Percentiles rank a stretch among this genome's conserved stretches.
These are phyloP conservation scores for Zosterops lateralis DNA, from an alignment of 2,113 vertebrate species.

Conservation along the genomic window DNA sequence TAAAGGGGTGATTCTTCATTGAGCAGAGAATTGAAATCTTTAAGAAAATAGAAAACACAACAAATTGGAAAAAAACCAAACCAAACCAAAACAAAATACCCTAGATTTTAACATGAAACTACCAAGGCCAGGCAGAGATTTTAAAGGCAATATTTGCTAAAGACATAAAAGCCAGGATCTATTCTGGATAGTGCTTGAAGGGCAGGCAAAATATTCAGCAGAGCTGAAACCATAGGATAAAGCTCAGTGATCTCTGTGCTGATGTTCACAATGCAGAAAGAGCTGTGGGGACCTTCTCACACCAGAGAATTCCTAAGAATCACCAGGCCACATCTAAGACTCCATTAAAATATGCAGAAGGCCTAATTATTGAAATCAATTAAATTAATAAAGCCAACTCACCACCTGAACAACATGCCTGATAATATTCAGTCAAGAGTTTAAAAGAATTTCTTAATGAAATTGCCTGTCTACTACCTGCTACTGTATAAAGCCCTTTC, in stretches of 20 bases:
- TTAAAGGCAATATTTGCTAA: background rate
- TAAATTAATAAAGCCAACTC: background rate
- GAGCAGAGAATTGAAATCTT: background rate
- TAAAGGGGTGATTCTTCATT: background rate
- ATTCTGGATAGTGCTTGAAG: background rate
- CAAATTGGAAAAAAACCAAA: background rate
- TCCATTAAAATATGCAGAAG: background rate
- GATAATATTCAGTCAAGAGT: background rate
- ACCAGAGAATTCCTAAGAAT: background rate
- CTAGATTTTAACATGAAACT: background rate
- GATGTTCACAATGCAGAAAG: background rate
- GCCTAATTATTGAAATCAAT: background rate
- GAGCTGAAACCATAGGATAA: background rate
- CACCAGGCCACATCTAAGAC: background rate
- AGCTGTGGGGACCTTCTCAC: background rate
- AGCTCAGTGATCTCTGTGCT: background rate
- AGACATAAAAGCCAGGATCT: background rate
- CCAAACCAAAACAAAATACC: background rate
- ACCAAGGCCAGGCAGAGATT: background rate
- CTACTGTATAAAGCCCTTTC: background rate
- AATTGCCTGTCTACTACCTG: background rate
- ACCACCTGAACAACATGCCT: background rate
- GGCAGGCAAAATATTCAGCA: background rate
- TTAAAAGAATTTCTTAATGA: background rate
- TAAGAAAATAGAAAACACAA: background rate